phyloP scores from a whole-genome alignment of 1,140 invertebrate genomes.

The Venturia canescens region DNA sequence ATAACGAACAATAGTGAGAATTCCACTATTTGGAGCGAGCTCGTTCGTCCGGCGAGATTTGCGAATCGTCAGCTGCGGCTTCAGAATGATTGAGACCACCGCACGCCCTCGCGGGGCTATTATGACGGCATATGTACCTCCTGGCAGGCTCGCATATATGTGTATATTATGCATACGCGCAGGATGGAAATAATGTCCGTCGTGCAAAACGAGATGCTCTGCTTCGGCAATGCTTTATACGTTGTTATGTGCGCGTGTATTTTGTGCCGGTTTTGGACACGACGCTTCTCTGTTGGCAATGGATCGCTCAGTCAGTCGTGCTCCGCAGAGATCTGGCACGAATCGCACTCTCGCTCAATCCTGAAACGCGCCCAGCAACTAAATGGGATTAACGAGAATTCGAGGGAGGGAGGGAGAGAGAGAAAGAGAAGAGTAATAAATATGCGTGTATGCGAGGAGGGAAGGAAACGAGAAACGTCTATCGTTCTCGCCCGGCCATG shows the following conservation, averaged over 20 bases:
- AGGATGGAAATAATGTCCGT: conserved; percentile 37
- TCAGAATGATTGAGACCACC: background rate
- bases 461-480: conserved; percentile 6
- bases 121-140: conserved; percentile 18
- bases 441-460: background rate
- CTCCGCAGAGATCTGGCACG: conserved; percentile 16
- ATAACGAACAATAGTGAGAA: no score
- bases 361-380: conserved; percentile 34
- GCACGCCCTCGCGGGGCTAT: background rate
- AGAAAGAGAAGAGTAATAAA: background rate
- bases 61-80: conserved; percentile 17
- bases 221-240: background rate
- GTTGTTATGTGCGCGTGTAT: background rate
- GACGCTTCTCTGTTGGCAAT: conserved; percentile 10
- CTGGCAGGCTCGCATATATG: background rate
- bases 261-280: background rate
- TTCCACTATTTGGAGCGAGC: background rate
- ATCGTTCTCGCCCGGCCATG: conserved; percentile 57
- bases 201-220: conserved; percentile 20
- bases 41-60: background rate
- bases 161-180: background rate
- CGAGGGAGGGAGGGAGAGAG: conserved; percentile 26
- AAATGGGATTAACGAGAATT: conserved; percentile 49
- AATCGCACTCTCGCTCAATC: conserved; percentile 23
- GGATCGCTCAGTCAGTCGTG: conserved; percentile 7